These are phyloP conservation scores for Melanaphis sacchari DNA, from an alignment of 1,140 invertebrate genomes.

Conservation along the genomic window DNA sequence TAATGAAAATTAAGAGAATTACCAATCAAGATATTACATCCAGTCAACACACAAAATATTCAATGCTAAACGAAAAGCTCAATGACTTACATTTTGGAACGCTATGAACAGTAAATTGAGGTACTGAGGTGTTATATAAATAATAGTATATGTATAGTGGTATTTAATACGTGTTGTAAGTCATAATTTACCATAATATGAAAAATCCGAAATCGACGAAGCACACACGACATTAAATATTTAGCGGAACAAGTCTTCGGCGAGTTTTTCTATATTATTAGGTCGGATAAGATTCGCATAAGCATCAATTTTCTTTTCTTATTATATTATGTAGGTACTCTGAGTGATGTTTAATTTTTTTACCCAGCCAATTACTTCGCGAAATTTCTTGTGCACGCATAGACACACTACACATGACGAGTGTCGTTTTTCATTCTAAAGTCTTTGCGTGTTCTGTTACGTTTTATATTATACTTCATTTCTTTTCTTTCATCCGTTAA, in stretches of 20 bases:
- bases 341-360: not conserved
- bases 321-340: not conserved
- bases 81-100: not conserved
- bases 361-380: not conserved
- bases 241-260: not conserved
- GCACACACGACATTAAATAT: not conserved
- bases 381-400: no score
- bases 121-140: not conserved
- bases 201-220: not conserved
- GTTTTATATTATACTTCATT: slow-evolving; percentile 13
- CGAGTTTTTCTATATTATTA: not conserved
- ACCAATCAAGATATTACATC: not conserved
- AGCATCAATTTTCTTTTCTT: not conserved
- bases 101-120: no score
- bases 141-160: not conserved
- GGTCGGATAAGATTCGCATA: not conserved
- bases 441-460: not conserved
- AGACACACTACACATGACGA: not conserved
- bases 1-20: not conserved
- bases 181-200: no score
- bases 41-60: not conserved
- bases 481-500: not conserved
- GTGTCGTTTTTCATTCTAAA: slow-evolving; percentile 22
- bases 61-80: not conserved
- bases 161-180: no score